Base-by-base conservation (phyloP, 2,797 vertebrate species). In the Gymnothorax javanicus region DNA sequence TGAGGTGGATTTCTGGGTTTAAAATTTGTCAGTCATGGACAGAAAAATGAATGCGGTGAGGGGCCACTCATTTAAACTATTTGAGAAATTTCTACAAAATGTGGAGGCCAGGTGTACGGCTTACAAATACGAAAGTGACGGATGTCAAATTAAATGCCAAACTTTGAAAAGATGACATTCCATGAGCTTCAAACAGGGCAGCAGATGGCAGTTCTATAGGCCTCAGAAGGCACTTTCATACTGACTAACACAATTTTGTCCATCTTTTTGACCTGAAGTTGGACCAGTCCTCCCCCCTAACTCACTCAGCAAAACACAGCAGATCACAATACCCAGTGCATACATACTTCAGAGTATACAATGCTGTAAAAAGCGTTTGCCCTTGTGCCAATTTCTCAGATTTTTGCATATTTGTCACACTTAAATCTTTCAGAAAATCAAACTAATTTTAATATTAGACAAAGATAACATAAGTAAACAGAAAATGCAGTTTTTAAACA, bases 1-100 rank as follows among this genome's bases (percentile, higher is more conserved):
- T 82, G 86, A 86, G 82, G 59, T 84, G 82, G 79, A 85, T 81
- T 88, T 50, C 43, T 33, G 60, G 85, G 82, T 87, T 60, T 83
- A 87, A 59, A 87, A 71, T 67, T n/a, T 73, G 58, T 25, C 69
- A 33, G 56, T 87, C 12, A 84, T 13, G 15, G 83, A 84, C 58
- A 84, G 25, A 17, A 15, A 84, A 43, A 11, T 60, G 20, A 84
- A 64, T 20, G 25, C 6, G 43, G 15, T 4, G 58, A 43, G 58
- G 83, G 59, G 59, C 56, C 43, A 84, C 43, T 33, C 58, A n/a
- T 43, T 59, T 43, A 84, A 84, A 64, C 20, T 20, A 84, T 59
- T 20, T 52, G 13, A 52, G 7, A 77, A 77, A 52, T 50, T 6
- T 0, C 8, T n/a, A 56, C 20, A 9, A 54, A 43, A n/a, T 56